Percentiles rank a stretch among this genome's conserved stretches.
Evolutionary conservation across 2,888 invertebrate genomes (phyloP).

Genomic region (Diarsia dahlii): DNA sequence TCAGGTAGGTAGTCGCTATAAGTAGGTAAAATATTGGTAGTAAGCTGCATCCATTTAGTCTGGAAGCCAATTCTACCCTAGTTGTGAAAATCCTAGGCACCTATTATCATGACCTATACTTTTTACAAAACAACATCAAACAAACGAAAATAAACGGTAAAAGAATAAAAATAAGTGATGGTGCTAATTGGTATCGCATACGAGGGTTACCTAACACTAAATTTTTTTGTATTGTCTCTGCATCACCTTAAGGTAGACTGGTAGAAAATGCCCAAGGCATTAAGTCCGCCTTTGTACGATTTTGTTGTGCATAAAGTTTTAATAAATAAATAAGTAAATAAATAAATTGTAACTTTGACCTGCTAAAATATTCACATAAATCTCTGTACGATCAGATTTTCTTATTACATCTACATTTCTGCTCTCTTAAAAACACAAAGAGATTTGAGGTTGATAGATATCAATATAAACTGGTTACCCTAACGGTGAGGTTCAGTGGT

Average conservation of each 20-base stretch:
- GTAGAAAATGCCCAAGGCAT: too few species aligned
- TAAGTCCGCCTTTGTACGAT: too few species aligned
- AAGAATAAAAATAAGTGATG: not conserved
- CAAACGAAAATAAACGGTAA: not conserved
- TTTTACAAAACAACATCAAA: not conserved
- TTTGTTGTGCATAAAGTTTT: too few species aligned
- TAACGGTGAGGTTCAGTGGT: conserved; percentile 94
- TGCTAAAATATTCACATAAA: not conserved
- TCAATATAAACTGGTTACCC: conserved; percentile 81
- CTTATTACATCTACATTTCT: not conserved
- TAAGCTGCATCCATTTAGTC: too few species aligned
- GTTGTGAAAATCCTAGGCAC: not conserved
- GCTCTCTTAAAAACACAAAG: not conserved
- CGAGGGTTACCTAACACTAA: too few species aligned
- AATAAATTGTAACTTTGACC: not conserved
- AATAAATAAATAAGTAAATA: too few species aligned
- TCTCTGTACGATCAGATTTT: not conserved
- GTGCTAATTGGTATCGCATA: not conserved
- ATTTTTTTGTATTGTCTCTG: too few species aligned
- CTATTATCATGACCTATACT: not conserved
- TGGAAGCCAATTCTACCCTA: not conserved
- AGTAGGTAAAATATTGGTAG: too few species aligned
- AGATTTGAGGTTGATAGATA: not conserved
- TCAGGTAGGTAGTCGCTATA: too few species aligned
- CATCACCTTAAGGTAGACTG: too few species aligned